Conservation (phyloP, 2,888 invertebrate genomes). For the Nasonia oneida region DNA sequence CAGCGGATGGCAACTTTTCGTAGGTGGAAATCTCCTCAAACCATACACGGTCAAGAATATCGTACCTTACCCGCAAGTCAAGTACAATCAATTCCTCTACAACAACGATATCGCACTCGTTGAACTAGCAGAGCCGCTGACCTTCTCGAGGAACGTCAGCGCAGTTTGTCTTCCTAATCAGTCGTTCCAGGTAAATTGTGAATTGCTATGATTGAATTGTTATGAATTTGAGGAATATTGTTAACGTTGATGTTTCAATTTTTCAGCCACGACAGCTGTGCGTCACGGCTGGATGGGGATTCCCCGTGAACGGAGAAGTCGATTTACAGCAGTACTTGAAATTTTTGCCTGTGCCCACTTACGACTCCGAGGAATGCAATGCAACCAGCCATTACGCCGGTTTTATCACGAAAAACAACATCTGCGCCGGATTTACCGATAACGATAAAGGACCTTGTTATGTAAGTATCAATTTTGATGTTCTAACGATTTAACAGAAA, state of each 20-base stretch:
- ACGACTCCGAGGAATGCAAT: constrained; percentile 82
- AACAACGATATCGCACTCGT: constrained; percentile 82
- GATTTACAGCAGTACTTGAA: constrained; percentile 80
- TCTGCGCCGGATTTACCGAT: constrained; percentile 83
- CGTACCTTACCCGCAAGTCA: constrained; percentile 82
- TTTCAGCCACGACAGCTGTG: constrained; percentile 80
- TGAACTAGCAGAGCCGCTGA: constrained; percentile 80
- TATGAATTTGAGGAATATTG: not conserved
- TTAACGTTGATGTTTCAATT: constrained; percentile 8
- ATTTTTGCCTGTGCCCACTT: constrained; percentile 81
- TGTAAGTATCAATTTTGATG: constrained; percentile 78
- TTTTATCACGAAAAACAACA: constrained; percentile 81
- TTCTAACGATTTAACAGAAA: not conserved
- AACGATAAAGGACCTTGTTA: constrained; percentile 82
- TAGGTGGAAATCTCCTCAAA: constrained; percentile 72
- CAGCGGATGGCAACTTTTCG: constrained; percentile 74
- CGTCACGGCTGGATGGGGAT: constrained; percentile 83
- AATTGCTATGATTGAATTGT: constrained; percentile 9
- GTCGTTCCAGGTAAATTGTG: constrained; percentile 71
- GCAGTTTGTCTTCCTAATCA: constrained; percentile 82
- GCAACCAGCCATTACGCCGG: constrained; percentile 83
- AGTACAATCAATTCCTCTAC: constrained; percentile 82
- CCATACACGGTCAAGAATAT: constrained; percentile 78
- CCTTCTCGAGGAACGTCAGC: constrained; percentile 80
- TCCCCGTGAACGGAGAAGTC: constrained; percentile 76